Evolutionary conservation across 1,140 invertebrate species (phyloP), one percentile per base, ranked within the genome.

Genomic region (Halictus rubicundus): DNA sequence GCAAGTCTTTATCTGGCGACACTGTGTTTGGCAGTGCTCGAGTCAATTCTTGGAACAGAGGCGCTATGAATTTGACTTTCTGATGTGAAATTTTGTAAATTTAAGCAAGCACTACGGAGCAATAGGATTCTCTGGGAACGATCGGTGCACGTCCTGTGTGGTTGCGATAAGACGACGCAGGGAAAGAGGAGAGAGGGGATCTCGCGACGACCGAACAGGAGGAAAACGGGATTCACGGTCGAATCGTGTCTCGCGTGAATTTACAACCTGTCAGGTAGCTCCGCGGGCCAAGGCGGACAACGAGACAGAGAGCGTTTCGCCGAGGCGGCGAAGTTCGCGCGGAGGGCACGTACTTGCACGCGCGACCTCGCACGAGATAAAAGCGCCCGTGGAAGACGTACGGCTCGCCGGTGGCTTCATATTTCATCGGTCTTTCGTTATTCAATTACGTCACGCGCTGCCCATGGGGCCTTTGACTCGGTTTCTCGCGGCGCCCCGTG

Each of bases 401-500:
- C 32, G 59, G 32, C 5, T 14, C 59, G n/a, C 21, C 16, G 10
- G 46, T 39, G 25, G 8, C 37, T 75, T 64, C 72, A 8, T 69
- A 59, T 80, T 37, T 75, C 78, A 75, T 65, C 60, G 72, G 37
- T 54, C 49, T 70, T 70, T 76, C 79, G 79, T 70, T 76, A 76
- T 76, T 76, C 39, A 37, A 64, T 80, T 76, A 68, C 68, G 59
- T 80, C 68, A 76, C 73, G 37, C 9, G 27, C 19, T 21, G 27
- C 65, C 64, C 66, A 69, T 63, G 66, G 59, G 59, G 57, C 59
- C 49, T 49, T 66, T 52, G 69, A 60, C 52, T 57, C 23, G 57
- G 27, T 69, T 63, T 52, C 57, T 16, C 74, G 59, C 8, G 27
- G 46, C 21, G 16, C 3, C 42, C 12, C 23, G n/a, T 37, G 46